These are phyloP conservation scores for Acleris emargana DNA, from an alignment of 2,888 invertebrate species.

Conservation along the genomic window DNA sequence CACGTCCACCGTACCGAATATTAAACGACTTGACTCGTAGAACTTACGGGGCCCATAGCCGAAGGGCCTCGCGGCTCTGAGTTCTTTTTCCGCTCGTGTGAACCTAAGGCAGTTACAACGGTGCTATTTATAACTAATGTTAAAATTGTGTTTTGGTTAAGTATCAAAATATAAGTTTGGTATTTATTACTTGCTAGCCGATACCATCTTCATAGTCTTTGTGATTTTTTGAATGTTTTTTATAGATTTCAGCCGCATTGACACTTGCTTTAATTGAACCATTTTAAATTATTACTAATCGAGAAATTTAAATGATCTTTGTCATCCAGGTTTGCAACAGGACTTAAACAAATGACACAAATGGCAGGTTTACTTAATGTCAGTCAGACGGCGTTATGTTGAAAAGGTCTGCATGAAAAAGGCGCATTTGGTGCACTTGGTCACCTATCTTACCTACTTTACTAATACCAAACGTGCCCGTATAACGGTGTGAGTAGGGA, in stretches of 20 bases:
- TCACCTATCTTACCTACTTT: too few relatives aligned
- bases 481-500: too few relatives aligned
- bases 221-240: slow-evolving; percentile 94
- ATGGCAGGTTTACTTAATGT: neutral
- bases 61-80: slow-evolving; percentile 87
- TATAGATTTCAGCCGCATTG: slow-evolving; percentile 89
- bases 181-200: slow-evolving; percentile 79
- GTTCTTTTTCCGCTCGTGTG: slow-evolving; percentile 88
- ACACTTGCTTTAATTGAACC: slow-evolving; percentile 89
- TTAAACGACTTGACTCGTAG: slow-evolving; percentile 75
- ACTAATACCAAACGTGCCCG: too few relatives aligned
- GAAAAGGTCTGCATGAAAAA: too few relatives aligned
- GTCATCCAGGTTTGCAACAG: slow-evolving; percentile 2
- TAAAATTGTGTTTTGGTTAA: slow-evolving; percentile 60
- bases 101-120: slow-evolving; percentile 77
- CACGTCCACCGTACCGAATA: slow-evolving; percentile 52
- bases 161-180: slow-evolving; percentile 45
- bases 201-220: slow-evolving; percentile 94
- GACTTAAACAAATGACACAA: slow-evolving; percentile 7
- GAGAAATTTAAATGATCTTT: slow-evolving; percentile 1
- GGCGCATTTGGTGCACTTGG: too few relatives aligned
- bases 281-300: slow-evolving; percentile 59
- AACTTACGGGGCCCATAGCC: slow-evolving; percentile 88
- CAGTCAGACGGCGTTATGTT: too few relatives aligned
- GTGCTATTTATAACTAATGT: neutral